Evolutionary conservation across 30 jellyfish, hydroid and myxozoan species (phyloP), one percentile per base, ranked within the genome.

Genomic region (Morbakka virulenta): DNA sequence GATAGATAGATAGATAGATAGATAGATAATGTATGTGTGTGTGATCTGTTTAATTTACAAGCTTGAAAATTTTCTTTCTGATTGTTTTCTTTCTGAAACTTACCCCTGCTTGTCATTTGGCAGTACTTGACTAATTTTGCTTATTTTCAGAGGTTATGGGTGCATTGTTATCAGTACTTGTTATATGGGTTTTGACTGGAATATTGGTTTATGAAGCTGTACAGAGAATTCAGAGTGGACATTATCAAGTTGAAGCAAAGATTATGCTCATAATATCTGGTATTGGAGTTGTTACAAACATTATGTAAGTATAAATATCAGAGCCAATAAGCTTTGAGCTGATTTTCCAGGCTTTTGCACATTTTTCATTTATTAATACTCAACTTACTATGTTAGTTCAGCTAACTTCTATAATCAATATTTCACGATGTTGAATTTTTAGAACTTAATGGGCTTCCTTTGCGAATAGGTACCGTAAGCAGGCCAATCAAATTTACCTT

Each of bases 131-230:
- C n/a, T n/a, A n/a, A n/a, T n/a, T n/a, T n/a, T 23, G 20, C 32
- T 1, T 61, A 0, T 9, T 53, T 82, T 28, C 84, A 89, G 97
- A 89, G 95, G 97, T 89, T 21, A 89, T 89, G 97, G 97, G 97
- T 48, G 97, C 97, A n/a, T 48, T 89, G 86, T 32, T 89, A 3
- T 89, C 97, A 3, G 93, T 89, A 4, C 80, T 89, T 4, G 82
- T 89, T 33, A 89, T 89, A 23, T 89, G 97, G 97, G 94, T 89
- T 23, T 69, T 89, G 74, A 89, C 97, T 49, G 97, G 97, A 0
- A 79, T 89, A 48, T 74, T 89, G 62, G 92, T 89, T 0, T 89
- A 74, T 65, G 97, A 89, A 69, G 97, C 97, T 0, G 80, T 81
- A 2, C 30, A 28, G 22, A 50, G 97, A 52, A 63, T 82, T 1